Evolutionary conservation across 1,140 invertebrate genomes (phyloP).

Genomic region (Stegodyphus mimosarum): DNA sequence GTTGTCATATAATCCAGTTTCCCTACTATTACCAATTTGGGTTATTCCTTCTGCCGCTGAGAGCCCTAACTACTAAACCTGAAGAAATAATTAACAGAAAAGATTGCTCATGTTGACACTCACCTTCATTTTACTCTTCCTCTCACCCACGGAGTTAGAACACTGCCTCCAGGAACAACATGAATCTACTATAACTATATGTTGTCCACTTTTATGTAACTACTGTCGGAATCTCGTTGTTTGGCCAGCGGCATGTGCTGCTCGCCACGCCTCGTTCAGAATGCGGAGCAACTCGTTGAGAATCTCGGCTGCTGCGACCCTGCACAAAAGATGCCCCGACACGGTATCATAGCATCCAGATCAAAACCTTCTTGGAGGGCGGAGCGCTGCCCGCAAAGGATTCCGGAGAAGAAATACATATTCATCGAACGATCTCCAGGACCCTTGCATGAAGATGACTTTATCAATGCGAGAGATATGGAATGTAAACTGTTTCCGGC

Average conservation of each 20-base stretch:
- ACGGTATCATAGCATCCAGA: conserved; percentile 37
- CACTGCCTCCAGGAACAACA: background rate
- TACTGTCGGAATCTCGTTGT: conserved; percentile 32
- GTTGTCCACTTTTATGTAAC: conserved; percentile 18
- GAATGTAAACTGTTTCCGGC: no score
- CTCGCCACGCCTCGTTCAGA: conserved; percentile 33
- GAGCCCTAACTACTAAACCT: no score
- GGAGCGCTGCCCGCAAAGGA: conserved; percentile 5
- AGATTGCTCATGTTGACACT: no score
- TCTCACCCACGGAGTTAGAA: no score
- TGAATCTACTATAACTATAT: conserved; percentile 4
- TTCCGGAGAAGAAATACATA: conserved; percentile 8
- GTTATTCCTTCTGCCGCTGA: no score
- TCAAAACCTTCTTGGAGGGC: conserved; percentile 22
- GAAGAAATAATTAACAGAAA: no score
- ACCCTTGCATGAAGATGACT: conserved; percentile 32
- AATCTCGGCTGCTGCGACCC: conserved; percentile 2
- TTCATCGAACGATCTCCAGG: conserved; percentile 25
- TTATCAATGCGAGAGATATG: no score
- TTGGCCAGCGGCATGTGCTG: background rate
- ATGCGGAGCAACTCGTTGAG: conserved; percentile 20
- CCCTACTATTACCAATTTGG: no score
- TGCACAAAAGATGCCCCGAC: conserved; percentile 32
- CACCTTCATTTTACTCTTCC: no score
- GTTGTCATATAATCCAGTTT: no score